Evolutionary conservation across 2,797 vertebrate species (phyloP), one percentile per base, ranked within the genome.

Genomic region (Odontamblyopus rebecca): DNA sequence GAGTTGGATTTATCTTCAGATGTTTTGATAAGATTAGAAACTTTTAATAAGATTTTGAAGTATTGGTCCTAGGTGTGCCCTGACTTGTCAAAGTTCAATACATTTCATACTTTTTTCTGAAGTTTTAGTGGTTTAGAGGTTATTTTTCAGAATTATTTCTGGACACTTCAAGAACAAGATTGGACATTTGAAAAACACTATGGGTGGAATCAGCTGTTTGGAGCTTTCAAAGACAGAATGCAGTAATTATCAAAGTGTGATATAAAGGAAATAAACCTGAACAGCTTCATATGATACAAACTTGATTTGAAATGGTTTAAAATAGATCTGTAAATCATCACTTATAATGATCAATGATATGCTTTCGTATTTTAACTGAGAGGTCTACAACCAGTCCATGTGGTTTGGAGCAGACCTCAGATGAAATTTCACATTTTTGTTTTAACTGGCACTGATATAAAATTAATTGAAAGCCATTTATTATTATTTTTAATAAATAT

Each of bases 1-100:
- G 63, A n/a, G 29, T 60, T 70, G 4, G 60, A 29, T 53, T 56
- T 44, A 19, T 67, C 12, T 57, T 78, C 77, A 78, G 82, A 62
- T 83, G 77, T 76, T 76, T 71, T 76, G 48, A 41, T 50, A 63
- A 50, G 50, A 56, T 48, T 29, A 51, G 5, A 68, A 74, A 73
- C 63, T 35, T 2, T 7, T 41, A 48, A 72, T 23, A 53, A 19
- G 12, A 77, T 72, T 67, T 69, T 50, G 6, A 27, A 59, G 57
- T 64, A 30, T 70, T 61, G 8, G 27, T 59, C 16, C 74, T 54
- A 44, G 68, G 18, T 71, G 61, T 72, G 41, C 79, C 54, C 66
- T 59, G 67, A 50, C 38, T 18, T 62, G 35, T 62, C 26, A 63
- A 4, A 12, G 59, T 9, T 63, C n/a, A 48, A 48, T 73, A 23